phyloP scores from a whole-genome alignment of 2,888 invertebrate species.

The Lasioglossum zephyrum region DNA sequence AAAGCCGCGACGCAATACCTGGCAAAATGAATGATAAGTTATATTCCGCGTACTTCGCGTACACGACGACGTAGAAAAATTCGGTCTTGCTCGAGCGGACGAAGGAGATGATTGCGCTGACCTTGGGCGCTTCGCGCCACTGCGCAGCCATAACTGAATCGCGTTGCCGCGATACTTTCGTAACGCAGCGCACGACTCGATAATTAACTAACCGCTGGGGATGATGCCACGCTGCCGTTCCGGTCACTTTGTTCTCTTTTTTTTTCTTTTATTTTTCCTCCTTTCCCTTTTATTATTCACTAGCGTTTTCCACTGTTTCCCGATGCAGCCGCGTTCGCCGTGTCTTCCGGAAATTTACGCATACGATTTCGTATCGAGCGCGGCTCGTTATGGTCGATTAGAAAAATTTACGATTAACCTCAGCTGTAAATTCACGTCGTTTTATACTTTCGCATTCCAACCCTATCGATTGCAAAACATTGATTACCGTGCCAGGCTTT shows the following conservation, averaged over 20 bases:
- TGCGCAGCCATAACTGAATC: slow-evolving; percentile 70
- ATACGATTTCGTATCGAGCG: slow-evolving; percentile 41
- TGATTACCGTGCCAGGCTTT: slow-evolving; percentile 26
- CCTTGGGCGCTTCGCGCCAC: slow-evolving; percentile 74
- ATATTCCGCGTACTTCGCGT: slow-evolving; percentile 49
- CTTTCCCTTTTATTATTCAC: neutral
- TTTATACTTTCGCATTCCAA: slow-evolving; percentile 39
- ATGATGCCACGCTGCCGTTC: slow-evolving; percentile 51
- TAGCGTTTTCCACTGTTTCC: slow-evolving; percentile 25
- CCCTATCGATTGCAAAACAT: slow-evolving; percentile 45
- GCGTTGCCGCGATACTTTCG: slow-evolving; percentile 69
- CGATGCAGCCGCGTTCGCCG: slow-evolving; percentile 12
- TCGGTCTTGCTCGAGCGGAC: slow-evolving; percentile 72
- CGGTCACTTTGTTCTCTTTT: slow-evolving; percentile 27
- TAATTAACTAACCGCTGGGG: slow-evolving; percentile 67
- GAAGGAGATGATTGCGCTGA: slow-evolving; percentile 77
- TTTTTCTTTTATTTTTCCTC: slow-evolving; percentile 12
- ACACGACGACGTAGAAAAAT: slow-evolving; percentile 41
- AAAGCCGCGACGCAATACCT: slow-evolving; percentile 43
- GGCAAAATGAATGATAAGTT: slow-evolving; percentile 53
- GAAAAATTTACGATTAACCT: slow-evolving; percentile 60
- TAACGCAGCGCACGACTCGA: slow-evolving; percentile 58
- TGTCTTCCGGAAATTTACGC: slow-evolving; percentile 45
- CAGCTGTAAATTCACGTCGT: slow-evolving; percentile 42
- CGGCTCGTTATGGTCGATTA: slow-evolving; percentile 55